phyloP scores from a whole-genome alignment of 2,888 invertebrate species.

The Gerris lacustris region DNA sequence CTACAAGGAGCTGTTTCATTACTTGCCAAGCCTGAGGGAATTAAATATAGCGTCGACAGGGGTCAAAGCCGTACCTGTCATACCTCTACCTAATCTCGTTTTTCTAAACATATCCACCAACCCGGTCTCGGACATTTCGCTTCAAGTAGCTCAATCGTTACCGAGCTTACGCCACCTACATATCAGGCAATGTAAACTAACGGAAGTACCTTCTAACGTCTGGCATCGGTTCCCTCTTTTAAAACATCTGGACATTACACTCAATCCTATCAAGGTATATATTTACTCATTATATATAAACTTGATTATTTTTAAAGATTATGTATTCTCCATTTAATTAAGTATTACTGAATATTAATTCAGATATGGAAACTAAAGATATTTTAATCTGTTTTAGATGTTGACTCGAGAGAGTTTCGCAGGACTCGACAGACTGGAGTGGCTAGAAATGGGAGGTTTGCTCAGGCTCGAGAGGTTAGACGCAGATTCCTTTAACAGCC shows the following conservation, averaged over 20 bases:
- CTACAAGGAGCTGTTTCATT: conserved; percentile 76
- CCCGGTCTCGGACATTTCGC: conserved; percentile 53
- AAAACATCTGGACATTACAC: conserved; percentile 63
- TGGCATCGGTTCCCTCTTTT: conserved; percentile 60
- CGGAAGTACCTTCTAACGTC: conserved; percentile 58
- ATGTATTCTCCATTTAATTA: not conserved
- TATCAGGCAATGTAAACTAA: conserved; percentile 63
- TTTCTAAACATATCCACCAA: conserved; percentile 70
- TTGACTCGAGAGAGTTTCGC: conserved; percentile 58
- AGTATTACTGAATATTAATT: too few relatives aligned
- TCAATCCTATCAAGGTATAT: conserved; percentile 59
- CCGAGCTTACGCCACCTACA: conserved; percentile 56
- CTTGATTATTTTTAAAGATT: not conserved
- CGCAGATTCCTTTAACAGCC: conserved; percentile 57
- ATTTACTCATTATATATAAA: not conserved
- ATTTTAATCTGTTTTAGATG: conserved; percentile 41
- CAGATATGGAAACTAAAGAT: too few relatives aligned
- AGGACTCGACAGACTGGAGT: conserved; percentile 56
- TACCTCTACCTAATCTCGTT: conserved; percentile 62
- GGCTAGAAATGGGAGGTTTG: conserved; percentile 61
- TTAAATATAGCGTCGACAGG: conserved; percentile 65
- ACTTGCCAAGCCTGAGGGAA: conserved; percentile 65
- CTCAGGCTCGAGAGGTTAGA: conserved; percentile 61
- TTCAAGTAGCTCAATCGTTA: conserved; percentile 49
- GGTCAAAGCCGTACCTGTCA: conserved; percentile 60